Evolutionary conservation across 2,797 vertebrate species (phyloP).

Genomic region (Chelonia mydas): DNA sequence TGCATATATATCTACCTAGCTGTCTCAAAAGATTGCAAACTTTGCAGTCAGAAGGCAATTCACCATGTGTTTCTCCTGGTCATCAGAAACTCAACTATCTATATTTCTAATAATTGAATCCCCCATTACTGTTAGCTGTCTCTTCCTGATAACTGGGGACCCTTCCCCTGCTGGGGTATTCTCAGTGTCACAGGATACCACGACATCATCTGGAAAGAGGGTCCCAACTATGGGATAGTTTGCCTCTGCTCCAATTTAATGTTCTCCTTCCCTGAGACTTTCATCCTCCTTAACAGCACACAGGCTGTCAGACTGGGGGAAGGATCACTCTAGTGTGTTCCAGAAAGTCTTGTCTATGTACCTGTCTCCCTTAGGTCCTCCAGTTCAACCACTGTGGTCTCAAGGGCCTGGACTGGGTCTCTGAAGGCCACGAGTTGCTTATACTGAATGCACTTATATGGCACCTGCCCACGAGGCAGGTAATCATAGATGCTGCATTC

Average conservation of each 20-base stretch:
- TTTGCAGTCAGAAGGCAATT: too few species aligned
- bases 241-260: background rate
- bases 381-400: background rate
- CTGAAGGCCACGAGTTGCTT: background rate
- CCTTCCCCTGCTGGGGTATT: too few species aligned
- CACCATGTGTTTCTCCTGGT: too few species aligned
- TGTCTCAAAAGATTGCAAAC: too few species aligned
- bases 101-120: too few species aligned
- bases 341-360: background rate
- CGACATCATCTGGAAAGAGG: background rate
- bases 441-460: background rate
- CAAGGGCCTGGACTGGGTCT: background rate
- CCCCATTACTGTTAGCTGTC: too few species aligned
- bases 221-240: background rate
- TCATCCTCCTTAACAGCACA: background rate
- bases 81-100: too few species aligned
- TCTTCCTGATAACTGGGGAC: too few species aligned
- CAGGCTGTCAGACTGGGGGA: background rate
- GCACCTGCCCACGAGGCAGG: background rate
- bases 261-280: background rate
- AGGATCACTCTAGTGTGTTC: background rate
- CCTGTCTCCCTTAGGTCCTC: background rate
- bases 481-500: background rate
- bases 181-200: background rate
- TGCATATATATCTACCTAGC: too few species aligned